These are phyloP conservation scores for Thalassarche chlororhynchos DNA, from an alignment of 2,113 vertebrate genomes.

Conservation along the genomic window DNA sequence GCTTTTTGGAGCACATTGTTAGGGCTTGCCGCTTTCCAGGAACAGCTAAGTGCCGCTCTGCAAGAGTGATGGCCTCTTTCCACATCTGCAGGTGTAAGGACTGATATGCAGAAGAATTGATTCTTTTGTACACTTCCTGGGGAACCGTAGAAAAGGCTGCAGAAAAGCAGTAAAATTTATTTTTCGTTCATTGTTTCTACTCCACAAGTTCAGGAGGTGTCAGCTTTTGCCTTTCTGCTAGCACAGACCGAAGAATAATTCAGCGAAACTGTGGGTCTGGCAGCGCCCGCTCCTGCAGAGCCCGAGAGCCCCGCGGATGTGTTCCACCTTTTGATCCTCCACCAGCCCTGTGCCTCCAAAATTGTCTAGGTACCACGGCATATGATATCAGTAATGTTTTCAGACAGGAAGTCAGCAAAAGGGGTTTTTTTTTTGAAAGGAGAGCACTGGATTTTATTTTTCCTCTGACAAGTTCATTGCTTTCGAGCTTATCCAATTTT, in stretches of 20 bases:
- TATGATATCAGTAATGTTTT: not conserved
- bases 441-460: not conserved
- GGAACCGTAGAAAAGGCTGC: not conserved
- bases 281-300: not conserved
- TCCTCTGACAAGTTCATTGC: slow-evolving; percentile 10
- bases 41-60: not conserved
- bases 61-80: not conserved
- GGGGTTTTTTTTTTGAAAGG: not conserved
- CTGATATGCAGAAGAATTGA: slow-evolving; percentile 10
- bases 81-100: not conserved
- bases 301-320: accelerated
- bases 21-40: not conserved
- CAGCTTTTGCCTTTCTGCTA: not conserved
- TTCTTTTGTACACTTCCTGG: not conserved
- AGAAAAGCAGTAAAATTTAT: not conserved
- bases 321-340: not conserved
- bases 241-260: not conserved
- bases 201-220: not conserved
- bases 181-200: not conserved
- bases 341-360: not conserved
- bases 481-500: not conserved
- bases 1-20: not conserved
- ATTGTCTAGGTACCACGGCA: not conserved
- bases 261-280: not conserved
- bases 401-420: not conserved